phyloP scores from a whole-genome alignment of 2,797 vertebrate species.

The Pelochelys cantorii region DNA sequence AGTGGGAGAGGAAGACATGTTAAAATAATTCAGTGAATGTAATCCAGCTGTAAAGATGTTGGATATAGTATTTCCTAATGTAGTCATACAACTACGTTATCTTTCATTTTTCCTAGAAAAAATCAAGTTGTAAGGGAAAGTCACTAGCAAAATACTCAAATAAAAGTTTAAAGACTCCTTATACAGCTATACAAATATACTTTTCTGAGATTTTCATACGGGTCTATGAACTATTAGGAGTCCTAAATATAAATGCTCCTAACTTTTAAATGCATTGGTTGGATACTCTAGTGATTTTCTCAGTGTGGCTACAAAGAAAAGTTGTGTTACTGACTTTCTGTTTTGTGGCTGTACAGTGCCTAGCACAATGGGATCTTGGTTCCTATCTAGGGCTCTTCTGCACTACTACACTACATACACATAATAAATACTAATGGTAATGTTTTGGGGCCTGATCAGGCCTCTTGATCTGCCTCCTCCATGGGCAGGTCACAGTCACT shows the following conservation, averaged over 20 bases:
- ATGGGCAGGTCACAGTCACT: neutral
- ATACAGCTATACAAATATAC: neutral
- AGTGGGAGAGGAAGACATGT: neutral
- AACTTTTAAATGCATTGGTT: neutral
- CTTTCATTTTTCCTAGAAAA: neutral
- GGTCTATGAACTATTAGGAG: neutral
- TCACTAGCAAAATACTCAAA: neutral
- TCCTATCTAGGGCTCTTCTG: neutral
- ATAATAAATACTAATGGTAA: neutral
- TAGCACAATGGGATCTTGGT: neutral
- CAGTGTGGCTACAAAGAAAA: neutral
- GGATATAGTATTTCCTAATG: conserved; percentile 3
- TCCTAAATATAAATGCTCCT: neutral
- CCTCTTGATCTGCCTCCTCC: neutral
- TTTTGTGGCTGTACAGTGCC: neutral
- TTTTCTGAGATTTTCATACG: neutral
- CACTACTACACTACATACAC: neutral
- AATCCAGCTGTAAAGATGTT: conserved; percentile 12
- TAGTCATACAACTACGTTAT: conserved; percentile 22
- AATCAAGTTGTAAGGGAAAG: neutral
- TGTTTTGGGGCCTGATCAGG: neutral
- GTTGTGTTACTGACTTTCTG: neutral
- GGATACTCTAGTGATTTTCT: neutral
- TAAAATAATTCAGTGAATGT: conserved; percentile 19
- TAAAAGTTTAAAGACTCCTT: neutral